Conservation (phyloP, 2,113 vertebrate genomes). For the Mixornis gularis region DNA sequence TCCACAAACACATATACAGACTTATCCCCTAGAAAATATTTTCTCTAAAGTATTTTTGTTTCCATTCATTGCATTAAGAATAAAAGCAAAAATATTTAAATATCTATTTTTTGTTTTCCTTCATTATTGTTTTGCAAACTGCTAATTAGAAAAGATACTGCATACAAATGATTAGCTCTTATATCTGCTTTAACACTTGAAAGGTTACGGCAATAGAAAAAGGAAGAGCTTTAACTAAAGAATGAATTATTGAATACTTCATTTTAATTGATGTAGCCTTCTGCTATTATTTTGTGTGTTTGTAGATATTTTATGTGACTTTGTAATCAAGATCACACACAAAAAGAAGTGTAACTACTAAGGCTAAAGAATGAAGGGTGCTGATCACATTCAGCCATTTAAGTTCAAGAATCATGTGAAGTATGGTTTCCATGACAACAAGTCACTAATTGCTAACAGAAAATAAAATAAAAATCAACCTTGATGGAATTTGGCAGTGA, state of each 20-base stretch:
- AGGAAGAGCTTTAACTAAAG: slow-evolving; percentile 71
- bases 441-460: slow-evolving; percentile 73
- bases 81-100: slow-evolving; percentile 41
- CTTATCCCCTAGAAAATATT: slow-evolving; percentile 2
- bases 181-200: slow-evolving; percentile 72
- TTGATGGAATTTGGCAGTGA: slow-evolving; percentile 61
- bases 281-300: slow-evolving; percentile 70
- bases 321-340: slow-evolving; percentile 63
- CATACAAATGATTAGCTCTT: slow-evolving; percentile 64
- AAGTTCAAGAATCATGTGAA: slow-evolving; percentile 76
- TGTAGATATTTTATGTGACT: slow-evolving; percentile 68
- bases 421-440: slow-evolving; percentile 76
- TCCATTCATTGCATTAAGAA: background rate
- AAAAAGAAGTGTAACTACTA: slow-evolving; percentile 34
- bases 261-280: slow-evolving; percentile 67
- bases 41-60: background rate
- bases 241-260: slow-evolving; percentile 74
- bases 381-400: slow-evolving; percentile 69
- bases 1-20: background rate
- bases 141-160: slow-evolving; percentile 69
- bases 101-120: slow-evolving; percentile 30
- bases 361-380: slow-evolving; percentile 33
- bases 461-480: slow-evolving; percentile 74
- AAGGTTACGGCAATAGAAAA: slow-evolving; percentile 68
- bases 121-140: slow-evolving; percentile 54